Evolutionary conservation across 2,797 vertebrate genomes (phyloP).

Genomic region (Malacoctenus gilli): DNA sequence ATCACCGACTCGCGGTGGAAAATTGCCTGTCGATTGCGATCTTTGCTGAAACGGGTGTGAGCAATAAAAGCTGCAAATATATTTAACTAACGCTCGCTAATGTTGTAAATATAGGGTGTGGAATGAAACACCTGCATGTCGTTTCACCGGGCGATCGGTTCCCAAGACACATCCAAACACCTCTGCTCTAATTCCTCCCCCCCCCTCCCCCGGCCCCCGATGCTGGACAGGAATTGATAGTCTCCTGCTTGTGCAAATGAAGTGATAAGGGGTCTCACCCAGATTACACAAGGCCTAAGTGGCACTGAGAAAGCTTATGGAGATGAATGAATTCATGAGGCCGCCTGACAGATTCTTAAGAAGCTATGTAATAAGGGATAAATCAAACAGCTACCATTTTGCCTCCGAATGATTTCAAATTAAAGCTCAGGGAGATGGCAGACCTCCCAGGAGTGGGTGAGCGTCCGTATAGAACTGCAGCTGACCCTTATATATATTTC

Average conservation of each 20-base stretch:
- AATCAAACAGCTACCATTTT: slow-evolving; percentile 77
- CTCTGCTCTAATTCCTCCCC: slow-evolving; percentile 71
- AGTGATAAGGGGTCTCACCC: slow-evolving; percentile 78
- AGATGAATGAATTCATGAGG: slow-evolving; percentile 83
- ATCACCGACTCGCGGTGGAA: slow-evolving; percentile 69
- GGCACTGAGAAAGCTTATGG: slow-evolving; percentile 78
- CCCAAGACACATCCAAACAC: slow-evolving; percentile 67
- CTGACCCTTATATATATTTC: slow-evolving; percentile 71
- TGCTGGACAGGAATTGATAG: slow-evolving; percentile 76
- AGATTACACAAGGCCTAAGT: slow-evolving; percentile 82
- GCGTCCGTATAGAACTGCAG: slow-evolving; percentile 38
- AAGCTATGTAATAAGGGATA: slow-evolving; percentile 77
- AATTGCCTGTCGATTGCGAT: slow-evolving; percentile 66
- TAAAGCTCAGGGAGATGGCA: slow-evolving; percentile 65
- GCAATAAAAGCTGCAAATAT: slow-evolving; percentile 54
- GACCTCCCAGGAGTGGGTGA: slow-evolving; percentile 59
- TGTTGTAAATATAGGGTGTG: slow-evolving; percentile 57
- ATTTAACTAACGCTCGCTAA: slow-evolving; percentile 56
- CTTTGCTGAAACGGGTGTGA: slow-evolving; percentile 42
- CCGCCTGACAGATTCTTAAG: slow-evolving; percentile 75
- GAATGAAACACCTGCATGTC: slow-evolving; percentile 57
- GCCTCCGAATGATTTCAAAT: slow-evolving; percentile 75
- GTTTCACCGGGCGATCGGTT: slow-evolving; percentile 42
- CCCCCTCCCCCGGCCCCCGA: slow-evolving; percentile 62
- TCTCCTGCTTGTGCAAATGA: slow-evolving; percentile 79